Evolutionary conservation across 2,113 vertebrate species (phyloP).

Genomic region (Pterophyllum scalare): DNA sequence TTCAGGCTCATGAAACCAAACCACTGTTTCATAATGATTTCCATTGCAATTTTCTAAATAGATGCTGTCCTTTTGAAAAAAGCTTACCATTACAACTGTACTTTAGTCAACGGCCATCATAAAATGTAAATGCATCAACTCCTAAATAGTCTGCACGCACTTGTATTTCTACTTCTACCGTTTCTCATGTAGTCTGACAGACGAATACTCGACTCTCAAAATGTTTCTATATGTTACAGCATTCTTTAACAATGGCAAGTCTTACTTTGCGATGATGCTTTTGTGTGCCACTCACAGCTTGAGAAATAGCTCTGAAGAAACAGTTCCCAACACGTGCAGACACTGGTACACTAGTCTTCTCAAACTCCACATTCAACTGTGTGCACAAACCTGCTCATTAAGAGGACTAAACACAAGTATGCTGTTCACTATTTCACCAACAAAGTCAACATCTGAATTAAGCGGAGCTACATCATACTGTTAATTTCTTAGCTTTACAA

Average conservation of each 20-base stretch:
- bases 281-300: background rate
- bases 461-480: background rate
- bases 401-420: background rate
- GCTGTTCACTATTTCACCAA: rapidly evolving
- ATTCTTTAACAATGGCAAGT: rapidly evolving
- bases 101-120: background rate
- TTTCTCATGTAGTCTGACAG: no score
- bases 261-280: background rate
- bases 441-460: background rate
- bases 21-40: background rate
- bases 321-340: background rate
- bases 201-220: no score
- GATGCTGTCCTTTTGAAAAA: background rate
- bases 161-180: no score
- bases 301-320: background rate
- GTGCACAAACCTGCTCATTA: background rate
- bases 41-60: rapidly evolving
- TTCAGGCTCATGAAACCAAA: rapidly evolving
- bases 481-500: background rate
- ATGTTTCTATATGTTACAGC: background rate
- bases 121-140: no score
- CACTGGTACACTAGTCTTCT: rapidly evolving
- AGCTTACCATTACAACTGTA: rapidly evolving
- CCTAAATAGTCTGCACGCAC: no score
- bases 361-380: background rate